Conservation (phyloP, 1,140 invertebrate species). For the Penaeus indicus region DNA sequence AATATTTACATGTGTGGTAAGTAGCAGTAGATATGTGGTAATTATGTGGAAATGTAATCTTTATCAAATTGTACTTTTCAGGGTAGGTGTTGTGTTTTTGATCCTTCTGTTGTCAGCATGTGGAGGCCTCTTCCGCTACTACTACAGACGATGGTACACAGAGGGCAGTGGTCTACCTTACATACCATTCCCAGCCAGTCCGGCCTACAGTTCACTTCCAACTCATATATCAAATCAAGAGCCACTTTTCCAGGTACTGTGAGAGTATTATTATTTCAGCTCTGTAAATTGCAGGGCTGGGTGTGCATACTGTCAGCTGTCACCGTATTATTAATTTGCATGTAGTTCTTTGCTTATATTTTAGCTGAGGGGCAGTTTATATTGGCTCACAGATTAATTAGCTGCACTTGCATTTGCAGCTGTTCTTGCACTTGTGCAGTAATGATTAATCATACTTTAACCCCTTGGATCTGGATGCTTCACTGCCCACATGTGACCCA, state of each 20-base stretch:
- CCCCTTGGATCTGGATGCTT: too few species aligned
- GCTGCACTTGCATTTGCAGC: too few species aligned
- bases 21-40: not conserved
- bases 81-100: conserved; percentile 63
- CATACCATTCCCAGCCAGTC: not conserved
- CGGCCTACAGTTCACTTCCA: conserved; percentile 45
- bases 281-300: too few species aligned
- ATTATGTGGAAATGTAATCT: not conserved
- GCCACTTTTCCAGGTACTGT: conserved; percentile 31
- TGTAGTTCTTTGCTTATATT: too few species aligned
- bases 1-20: not conserved
- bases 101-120: conserved; percentile 60
- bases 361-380: too few species aligned
- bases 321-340: too few species aligned
- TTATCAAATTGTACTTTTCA: not conserved
- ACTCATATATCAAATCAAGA: conserved; percentile 52
- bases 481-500: too few species aligned
- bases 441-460: too few species aligned
- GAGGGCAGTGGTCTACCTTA: conserved; percentile 12
- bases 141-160: conserved; percentile 55
- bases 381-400: too few species aligned
- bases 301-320: too few species aligned
- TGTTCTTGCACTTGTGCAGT: too few species aligned
- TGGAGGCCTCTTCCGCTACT: conserved; percentile 58
- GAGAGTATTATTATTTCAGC: too few species aligned